These are phyloP conservation scores for Siphonodentalium dalli DNA, from an alignment of 2,888 invertebrate genomes.

Conservation along the genomic window DNA sequence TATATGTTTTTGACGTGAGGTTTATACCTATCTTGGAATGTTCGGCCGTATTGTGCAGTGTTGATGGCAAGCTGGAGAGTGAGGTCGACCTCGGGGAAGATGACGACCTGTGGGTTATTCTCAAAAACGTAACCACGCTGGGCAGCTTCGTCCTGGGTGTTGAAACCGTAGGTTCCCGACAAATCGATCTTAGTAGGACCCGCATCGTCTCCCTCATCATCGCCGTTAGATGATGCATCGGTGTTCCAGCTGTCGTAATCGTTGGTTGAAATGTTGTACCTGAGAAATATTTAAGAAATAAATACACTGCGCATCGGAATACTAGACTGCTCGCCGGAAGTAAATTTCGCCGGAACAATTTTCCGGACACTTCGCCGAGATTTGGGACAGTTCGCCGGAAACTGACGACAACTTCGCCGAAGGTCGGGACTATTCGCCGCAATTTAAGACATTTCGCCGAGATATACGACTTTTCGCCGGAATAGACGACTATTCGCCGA, in stretches of 20 bases:
- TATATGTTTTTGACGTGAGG: too few species aligned
- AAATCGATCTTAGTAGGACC: conserved; percentile 43
- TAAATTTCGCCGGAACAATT: too few species aligned
- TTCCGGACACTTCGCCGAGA: too few species aligned
- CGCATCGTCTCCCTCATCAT: conserved; percentile 20
- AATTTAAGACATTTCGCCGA: too few species aligned
- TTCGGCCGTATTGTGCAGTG: conserved; percentile 63
- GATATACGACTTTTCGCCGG: too few species aligned
- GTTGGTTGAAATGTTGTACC: conserved; percentile 63
- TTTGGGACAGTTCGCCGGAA: too few species aligned
- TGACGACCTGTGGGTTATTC: conserved; percentile 58
- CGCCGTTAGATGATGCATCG: conserved; percentile 35
- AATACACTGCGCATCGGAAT: too few species aligned
- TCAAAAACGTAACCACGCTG: conserved; percentile 57
- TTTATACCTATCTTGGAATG: conserved; percentile 63
- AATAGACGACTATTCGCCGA: too few species aligned
- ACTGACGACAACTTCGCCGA: too few species aligned
- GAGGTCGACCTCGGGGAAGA: conserved; percentile 55
- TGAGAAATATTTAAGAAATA: conserved; percentile 21
- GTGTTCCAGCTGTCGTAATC: conserved; percentile 62
- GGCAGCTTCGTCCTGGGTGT: conserved; percentile 33
- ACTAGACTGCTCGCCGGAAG: too few species aligned
- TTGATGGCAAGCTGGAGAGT: conserved; percentile 59
- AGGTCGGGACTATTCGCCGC: too few species aligned
- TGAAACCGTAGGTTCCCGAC: conserved; percentile 45